Base-by-base conservation (phyloP, 2,113 vertebrate species). In the Hemiscyllium ocellatum region DNA sequence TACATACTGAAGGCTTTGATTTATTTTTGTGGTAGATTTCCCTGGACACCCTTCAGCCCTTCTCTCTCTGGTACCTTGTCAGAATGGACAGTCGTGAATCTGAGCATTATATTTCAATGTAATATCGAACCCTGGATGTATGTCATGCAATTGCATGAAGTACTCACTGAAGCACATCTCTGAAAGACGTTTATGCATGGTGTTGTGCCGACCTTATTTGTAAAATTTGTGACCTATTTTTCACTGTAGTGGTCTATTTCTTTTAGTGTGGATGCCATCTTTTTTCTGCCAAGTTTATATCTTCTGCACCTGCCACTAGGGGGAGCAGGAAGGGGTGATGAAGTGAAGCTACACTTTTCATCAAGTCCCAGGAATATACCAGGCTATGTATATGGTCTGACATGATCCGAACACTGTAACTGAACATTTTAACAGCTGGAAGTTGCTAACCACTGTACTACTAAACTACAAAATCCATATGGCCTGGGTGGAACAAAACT, bases 401-500 rank as follows among this genome's bases (percentile, higher is more conserved):
- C 33, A 15, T 47, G 52, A 95, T 47, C 68, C 94, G 72, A 33
- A 29, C 50, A 47, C 66, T 42, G 15, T 12, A 95, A 95, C 50
- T 72, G 52, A 76, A 72, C 26, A 33, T 72, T 95, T 72, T 33
- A 76, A 17, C 69, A 61, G 87, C 87, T 72, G 37, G 69, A 47
- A 94, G 22, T n/a, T 94, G 91, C 42, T 69, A 68, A 66, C 89
- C 89, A 93, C 29, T 37, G 29, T 66, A 22, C 72, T 24, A 50
- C 37, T 72, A 10, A 72, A 50, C 37, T 70, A 95, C 68, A 95
- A 95, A 95, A 72, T 69, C 26, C 42, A 52, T 26, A 22, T 47
- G 94, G 65, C 89, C 61, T 61, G 20, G 61, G 5, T 93, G 19
- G 89, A 95, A 95, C 69, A 52, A 95, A 52, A 95, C 94, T 95